Evolutionary conservation across 1,140 invertebrate genomes (phyloP).

Genomic region (Rhyzopertha dominica): DNA sequence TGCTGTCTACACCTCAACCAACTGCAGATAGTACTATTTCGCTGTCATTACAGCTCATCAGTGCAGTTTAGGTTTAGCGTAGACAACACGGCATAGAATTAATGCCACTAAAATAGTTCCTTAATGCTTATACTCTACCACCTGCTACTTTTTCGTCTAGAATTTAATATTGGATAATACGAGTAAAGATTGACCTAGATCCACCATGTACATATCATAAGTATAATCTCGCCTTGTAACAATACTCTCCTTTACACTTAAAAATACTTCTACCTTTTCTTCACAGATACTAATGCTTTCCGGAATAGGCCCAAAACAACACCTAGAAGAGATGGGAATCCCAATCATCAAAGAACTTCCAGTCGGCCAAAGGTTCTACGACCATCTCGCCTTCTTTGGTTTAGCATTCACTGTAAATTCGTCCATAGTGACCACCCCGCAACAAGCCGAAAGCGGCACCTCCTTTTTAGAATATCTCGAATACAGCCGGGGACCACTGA

Average conservation of each 20-base stretch:
- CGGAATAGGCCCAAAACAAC: conserved; percentile 65
- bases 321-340: conserved; percentile 47
- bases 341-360: conserved; percentile 46
- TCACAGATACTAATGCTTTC: conserved; percentile 78
- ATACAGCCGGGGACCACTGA: conserved; percentile 25
- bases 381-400: conserved; percentile 49
- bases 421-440: conserved; percentile 19
- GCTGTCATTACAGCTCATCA: too few species aligned
- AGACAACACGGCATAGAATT: too few species aligned
- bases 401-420: conserved; percentile 30
- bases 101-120: too few species aligned
- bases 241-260: not conserved
- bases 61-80: too few species aligned
- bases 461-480: conserved; percentile 25
- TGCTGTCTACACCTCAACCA: too few species aligned
- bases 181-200: too few species aligned
- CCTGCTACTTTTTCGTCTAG: too few species aligned
- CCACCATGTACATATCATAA: too few species aligned
- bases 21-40: too few species aligned
- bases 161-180: too few species aligned
- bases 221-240: conserved; percentile 1
- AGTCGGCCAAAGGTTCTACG: conserved; percentile 53
- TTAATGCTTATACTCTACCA: too few species aligned
- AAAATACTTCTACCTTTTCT: conserved; percentile 62
- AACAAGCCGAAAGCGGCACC: not conserved